Conservation (phyloP, 2,113 vertebrate species). For the Cercocebus atys region DNA sequence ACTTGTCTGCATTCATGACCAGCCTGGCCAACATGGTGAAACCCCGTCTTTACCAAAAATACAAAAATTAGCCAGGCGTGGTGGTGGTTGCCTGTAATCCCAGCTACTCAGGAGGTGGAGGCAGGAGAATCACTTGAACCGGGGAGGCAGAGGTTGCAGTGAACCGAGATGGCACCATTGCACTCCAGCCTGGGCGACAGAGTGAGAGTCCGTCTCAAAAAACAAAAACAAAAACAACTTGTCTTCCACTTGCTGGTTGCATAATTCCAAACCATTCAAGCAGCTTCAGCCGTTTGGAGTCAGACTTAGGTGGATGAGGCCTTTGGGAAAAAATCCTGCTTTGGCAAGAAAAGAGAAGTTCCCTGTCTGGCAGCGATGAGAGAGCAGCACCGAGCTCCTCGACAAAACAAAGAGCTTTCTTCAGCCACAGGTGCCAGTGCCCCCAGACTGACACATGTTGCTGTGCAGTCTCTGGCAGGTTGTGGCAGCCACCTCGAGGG, state of each 20-base stretch:
- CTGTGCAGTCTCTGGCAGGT: not conserved
- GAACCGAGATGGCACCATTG: too few species aligned
- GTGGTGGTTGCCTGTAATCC: too few species aligned
- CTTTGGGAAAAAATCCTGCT: not conserved
- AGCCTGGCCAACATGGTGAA: too few species aligned
- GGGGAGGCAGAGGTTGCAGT: too few species aligned
- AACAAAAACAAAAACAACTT: too few species aligned
- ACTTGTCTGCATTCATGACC: not conserved
- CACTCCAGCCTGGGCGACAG: too few species aligned
- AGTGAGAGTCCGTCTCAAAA: too few species aligned
- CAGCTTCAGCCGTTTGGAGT: not conserved
- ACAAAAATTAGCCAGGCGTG: too few species aligned
- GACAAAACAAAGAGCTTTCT: not conserved
- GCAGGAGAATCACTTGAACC: too few species aligned
- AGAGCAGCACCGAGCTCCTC: not conserved
- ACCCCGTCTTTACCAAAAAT: too few species aligned
- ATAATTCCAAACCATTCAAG: not conserved
- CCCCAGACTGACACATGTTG: not conserved
- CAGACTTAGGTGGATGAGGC: not conserved
- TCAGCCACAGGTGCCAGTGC: not conserved
- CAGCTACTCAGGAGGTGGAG: too few species aligned
- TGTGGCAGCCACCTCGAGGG: not conserved
- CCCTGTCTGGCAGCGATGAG: not conserved
- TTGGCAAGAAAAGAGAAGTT: not conserved
- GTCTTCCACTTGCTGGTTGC: too few species aligned